Evolutionary conservation across 2,888 invertebrate genomes (phyloP).

Genomic region (Scrobipalpa atriplicella): DNA sequence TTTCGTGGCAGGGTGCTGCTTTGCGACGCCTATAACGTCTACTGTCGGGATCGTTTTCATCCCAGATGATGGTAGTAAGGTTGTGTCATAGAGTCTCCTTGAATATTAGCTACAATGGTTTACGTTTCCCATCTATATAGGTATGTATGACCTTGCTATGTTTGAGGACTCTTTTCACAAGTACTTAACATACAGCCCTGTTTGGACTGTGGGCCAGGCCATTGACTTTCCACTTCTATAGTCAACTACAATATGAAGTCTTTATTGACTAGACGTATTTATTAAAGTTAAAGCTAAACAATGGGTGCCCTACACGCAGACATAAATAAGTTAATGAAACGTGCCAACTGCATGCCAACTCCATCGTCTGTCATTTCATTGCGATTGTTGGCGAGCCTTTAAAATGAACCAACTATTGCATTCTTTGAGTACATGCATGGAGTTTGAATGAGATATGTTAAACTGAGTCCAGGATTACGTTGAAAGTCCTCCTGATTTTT

Average conservation of each 20-base stretch:
- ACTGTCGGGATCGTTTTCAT: too few relatives aligned
- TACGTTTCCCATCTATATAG: too few relatives aligned
- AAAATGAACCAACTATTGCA: conserved; percentile 15
- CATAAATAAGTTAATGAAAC: conserved; percentile 59
- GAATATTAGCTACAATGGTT: too few relatives aligned
- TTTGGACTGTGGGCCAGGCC: background rate
- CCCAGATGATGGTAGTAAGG: too few relatives aligned
- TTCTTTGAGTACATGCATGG: background rate
- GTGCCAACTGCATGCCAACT: conserved; percentile 50
- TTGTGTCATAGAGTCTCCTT: too few relatives aligned
- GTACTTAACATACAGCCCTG: too few relatives aligned
- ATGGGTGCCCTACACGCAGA: conserved; percentile 36
- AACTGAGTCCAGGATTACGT: background rate
- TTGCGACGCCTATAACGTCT: too few relatives aligned
- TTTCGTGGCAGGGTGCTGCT: too few relatives aligned
- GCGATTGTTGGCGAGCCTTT: conserved; percentile 42
- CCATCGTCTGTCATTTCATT: conserved; percentile 48
- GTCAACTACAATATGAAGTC: background rate
- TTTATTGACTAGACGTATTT: background rate
- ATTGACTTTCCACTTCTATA: background rate
- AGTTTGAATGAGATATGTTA: conserved; percentile 14
- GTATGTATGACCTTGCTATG: too few relatives aligned
- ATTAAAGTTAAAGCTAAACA: conserved; percentile 24
- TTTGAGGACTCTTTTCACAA: too few relatives aligned
- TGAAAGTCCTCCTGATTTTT: background rate